Conservation (phyloP, 2,888 invertebrate genomes). For the Barypeithes pellucidus region DNA sequence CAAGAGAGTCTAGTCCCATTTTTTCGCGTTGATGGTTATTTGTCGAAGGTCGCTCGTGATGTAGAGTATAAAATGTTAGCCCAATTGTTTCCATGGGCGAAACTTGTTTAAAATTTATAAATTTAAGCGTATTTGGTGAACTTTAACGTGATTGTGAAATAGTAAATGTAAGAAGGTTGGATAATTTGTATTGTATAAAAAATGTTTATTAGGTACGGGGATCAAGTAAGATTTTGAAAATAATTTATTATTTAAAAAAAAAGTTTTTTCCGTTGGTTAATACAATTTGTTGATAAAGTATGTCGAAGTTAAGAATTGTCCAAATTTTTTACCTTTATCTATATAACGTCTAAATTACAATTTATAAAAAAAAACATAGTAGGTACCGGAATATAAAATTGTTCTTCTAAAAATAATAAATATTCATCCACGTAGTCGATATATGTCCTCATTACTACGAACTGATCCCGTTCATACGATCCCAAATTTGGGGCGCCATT, state of each 20-base stretch:
- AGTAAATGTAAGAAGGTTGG: neutral
- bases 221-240: neutral
- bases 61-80: constrained; percentile 10
- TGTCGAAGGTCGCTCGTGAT: constrained; percentile 4
- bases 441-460: constrained; percentile 3
- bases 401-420: constrained; percentile 6
- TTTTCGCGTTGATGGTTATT: neutral
- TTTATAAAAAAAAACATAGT: constrained; percentile 5
- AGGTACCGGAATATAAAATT: neutral
- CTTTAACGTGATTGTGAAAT: neutral
- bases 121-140: constrained; percentile 19
- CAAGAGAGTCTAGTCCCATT: constrained; percentile 9
- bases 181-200: constrained; percentile 2
- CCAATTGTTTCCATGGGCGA: neutral
- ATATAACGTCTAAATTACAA: constrained; percentile 11
- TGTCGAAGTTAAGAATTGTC: constrained; percentile 1
- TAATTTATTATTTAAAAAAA: too few species aligned
- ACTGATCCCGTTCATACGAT: neutral
- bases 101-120: neutral
- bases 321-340: constrained; percentile 4
- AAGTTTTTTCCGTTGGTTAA: too few species aligned
- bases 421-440: neutral
- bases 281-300: neutral
- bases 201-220: neutral
- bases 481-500: constrained; percentile 12